Evolutionary conservation across 2,797 vertebrate species (phyloP).

Genomic region (Staurois parvus): DNA sequence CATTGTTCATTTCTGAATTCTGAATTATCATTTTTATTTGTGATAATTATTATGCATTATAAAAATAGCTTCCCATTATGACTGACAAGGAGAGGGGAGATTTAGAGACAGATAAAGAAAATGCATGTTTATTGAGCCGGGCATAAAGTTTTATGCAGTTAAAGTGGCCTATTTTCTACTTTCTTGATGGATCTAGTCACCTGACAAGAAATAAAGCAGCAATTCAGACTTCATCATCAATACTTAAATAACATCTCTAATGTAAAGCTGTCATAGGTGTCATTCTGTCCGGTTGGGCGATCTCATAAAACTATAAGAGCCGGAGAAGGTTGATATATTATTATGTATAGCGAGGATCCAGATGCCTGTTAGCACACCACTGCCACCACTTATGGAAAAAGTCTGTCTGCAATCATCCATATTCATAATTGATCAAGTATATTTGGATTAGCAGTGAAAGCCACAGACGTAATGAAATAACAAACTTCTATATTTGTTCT

Average conservation of each 20-base stretch:
- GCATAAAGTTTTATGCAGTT: conserved; percentile 49
- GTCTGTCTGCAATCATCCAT: conserved; percentile 50
- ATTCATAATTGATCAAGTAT: conserved; percentile 55
- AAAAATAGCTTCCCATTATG: conserved; percentile 37
- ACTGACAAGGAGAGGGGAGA: conserved; percentile 34
- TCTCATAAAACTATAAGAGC: conserved; percentile 24
- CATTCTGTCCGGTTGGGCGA: conserved; percentile 29
- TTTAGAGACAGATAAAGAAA: conserved; percentile 38
- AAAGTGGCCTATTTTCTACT: conserved; percentile 5
- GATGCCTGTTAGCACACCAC: conserved; percentile 8
- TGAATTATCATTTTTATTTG: conserved; percentile 40
- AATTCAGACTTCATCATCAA: conserved; percentile 29
- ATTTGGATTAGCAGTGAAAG: conserved; percentile 58
- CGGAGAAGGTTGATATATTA: conserved; percentile 40
- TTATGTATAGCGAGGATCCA: conserved; percentile 15
- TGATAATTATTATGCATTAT: conserved; percentile 22
- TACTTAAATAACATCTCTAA: conserved; percentile 37
- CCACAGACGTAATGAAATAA: conserved; percentile 61
- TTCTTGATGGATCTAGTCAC: conserved; percentile 50
- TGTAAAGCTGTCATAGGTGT: conserved; percentile 35
- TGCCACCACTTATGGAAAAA: conserved; percentile 29
- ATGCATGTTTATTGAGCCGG: conserved; percentile 31
- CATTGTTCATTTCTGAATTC: neutral
- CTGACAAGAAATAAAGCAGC: conserved; percentile 37
- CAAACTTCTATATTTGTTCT: conserved; percentile 59